Evolutionary conservation across 2,797 vertebrate species (phyloP), one percentile per base, ranked within the genome.

Genomic region (Bradypodion ventrale): DNA sequence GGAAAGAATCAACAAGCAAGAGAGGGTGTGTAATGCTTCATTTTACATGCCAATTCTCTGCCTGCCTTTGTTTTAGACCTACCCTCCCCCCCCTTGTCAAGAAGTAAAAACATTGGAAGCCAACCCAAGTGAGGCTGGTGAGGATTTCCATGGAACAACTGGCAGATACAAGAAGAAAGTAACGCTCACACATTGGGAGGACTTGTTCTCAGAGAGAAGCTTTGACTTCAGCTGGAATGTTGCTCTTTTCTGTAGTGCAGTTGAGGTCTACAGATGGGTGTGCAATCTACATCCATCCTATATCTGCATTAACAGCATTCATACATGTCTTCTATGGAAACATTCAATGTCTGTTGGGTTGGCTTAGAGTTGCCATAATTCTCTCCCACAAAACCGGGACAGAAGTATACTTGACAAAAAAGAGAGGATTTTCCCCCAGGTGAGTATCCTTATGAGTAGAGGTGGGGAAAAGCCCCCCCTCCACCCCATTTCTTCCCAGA

Each of bases 311-410:
- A 46, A 70, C 65, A 29, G 15, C 42, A 78, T 27, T 70, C 46
- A 35, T 40, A 60, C 12, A 76, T 44, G 5, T 0, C 52, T 70
- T 83, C 10, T 59, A 63, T 59, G 27, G 46, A 46, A 60, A 59
- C 29, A 37, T 32, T 42, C 23, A 23, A 60, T 59, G 37, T 46
- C 65, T 91, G 83, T 83, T 86, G 80, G 90, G 49, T 15, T n/a
- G n/a, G n/a, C n/a, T n/a, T n/a, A n/a, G n/a, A n/a, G n/a, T n/a
- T n/a, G n/a, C n/a, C n/a, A n/a, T n/a, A n/a, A n/a, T n/a, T n/a
- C n/a, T n/a, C n/a, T n/a, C n/a, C n/a, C n/a, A n/a, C n/a, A n/a
- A n/a, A n/a, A n/a, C n/a, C n/a, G n/a, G n/a, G n/a, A n/a, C n/a
- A n/a, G n/a, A n/a, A n/a, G n/a, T n/a, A n/a, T n/a, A n/a, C n/a